Evolutionary conservation across 2,888 invertebrate genomes (phyloP), one percentile per base, ranked within the genome.

Genomic region (Drosophila phalerata): DNA sequence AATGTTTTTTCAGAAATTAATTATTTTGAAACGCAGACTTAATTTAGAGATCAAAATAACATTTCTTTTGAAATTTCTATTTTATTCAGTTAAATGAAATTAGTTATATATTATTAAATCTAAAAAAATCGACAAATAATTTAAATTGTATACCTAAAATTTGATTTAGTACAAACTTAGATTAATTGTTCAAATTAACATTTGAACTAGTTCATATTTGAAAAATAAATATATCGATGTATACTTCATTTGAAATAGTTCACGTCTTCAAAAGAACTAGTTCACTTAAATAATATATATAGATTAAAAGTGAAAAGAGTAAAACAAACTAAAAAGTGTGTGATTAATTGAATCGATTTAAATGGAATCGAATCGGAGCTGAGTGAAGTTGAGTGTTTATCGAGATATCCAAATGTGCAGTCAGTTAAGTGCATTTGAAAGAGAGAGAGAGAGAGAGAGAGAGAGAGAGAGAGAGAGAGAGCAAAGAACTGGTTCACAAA

Each of bases 401-500:
- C 28, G 17, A 37, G n/a, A 38, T 32, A 37, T 37, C 2, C 32
- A 25, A 48, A 63, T 56, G 52, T 22, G 34, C 48, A 48, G 53
- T 32, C 42, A 34, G 13, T n/a, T 64, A 55, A 67, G 51, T 57
- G 56, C 65, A 51, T n/a, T 48, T 22, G 22, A 22, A 22, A 22
- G 52, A 34, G 15, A 22, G 19, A n/a, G n/a, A n/a, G 22, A 22
- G 4, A 22, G 52, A 34, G 22, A 22, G 4, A 22, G 52, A 34
- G 22, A 22, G 4, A 22, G 52, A 34, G 22, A 22, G 4, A 22
- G 52, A 34, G 22, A 22, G 4, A 22, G 52, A 34, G 15, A 22
- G 19, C 40, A 45, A 68, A 34, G 64, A 73, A 73, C 73, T 73
- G 73, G 74, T 74, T 74, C 73, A 30, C 69, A 28, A 22, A 22